Percentiles rank a stretch among this genome's conserved stretches.
phyloP scores from a whole-genome alignment of 2,888 invertebrate species.

The Leptinotarsa juncta region DNA sequence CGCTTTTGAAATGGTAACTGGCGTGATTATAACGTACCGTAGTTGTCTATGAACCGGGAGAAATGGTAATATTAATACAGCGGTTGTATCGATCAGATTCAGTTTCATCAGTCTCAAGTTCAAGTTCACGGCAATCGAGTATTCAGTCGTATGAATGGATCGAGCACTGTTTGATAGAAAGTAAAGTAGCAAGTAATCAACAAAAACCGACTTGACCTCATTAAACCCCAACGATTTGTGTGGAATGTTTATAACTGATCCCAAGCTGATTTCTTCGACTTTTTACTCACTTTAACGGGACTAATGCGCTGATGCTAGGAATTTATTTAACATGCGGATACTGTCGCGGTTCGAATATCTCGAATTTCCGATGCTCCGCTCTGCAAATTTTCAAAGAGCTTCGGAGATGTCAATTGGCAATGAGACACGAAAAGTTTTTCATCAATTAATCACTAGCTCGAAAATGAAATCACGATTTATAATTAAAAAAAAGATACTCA shows the following conservation, averaged over 20 bases:
- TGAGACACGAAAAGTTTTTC: conserved; percentile 24
- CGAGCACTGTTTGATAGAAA: conserved; percentile 61
- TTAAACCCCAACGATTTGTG: conserved; percentile 45
- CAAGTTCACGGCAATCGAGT: conserved; percentile 65
- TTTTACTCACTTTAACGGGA: conserved; percentile 53
- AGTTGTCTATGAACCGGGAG: conserved; percentile 23
- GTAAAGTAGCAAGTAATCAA: conserved; percentile 54
- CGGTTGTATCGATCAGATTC: conserved; percentile 56
- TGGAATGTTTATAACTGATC: conserved; percentile 40
- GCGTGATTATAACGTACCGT: conserved; percentile 18
- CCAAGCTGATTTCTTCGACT: conserved; percentile 44
- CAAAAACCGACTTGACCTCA: conserved; percentile 52
- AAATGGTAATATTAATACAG: conserved; percentile 34
- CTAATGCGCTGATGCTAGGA: conserved; percentile 35
- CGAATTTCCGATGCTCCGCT: conserved; percentile 47
- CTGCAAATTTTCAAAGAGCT: conserved; percentile 45
- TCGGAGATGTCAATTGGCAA: conserved; percentile 47
- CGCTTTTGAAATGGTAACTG: conserved; percentile 3
- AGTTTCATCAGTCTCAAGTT: conserved; percentile 65
- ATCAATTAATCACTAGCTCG: background rate
- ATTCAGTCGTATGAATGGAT: conserved; percentile 62
- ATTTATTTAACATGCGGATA: conserved; percentile 22
- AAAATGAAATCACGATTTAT: background rate
- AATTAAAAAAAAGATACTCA: conserved; percentile 69
- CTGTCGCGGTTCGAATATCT: conserved; percentile 8